phyloP scores from a whole-genome alignment of 1,140 invertebrate species.

The Drosophila pandora region DNA sequence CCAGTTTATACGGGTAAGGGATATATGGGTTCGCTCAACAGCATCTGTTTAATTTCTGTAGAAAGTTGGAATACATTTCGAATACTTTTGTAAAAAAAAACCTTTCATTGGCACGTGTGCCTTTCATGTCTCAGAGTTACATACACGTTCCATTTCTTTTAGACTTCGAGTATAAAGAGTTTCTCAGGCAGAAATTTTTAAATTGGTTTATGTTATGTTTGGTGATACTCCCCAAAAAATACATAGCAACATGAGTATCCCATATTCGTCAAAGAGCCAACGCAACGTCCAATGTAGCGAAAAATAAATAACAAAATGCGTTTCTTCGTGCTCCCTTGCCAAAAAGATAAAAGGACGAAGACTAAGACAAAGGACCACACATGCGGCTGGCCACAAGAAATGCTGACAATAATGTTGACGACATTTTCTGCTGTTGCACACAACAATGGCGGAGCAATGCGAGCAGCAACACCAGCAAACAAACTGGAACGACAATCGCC shows the following conservation, averaged over 20 bases:
- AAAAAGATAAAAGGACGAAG: slow-evolving; percentile 16
- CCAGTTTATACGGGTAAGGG: slow-evolving; percentile 4
- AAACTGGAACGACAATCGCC: slow-evolving; percentile 59
- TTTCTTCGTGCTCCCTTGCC: slow-evolving; percentile 12
- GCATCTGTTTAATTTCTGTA: slow-evolving; percentile 57
- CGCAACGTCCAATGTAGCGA: slow-evolving; percentile 47
- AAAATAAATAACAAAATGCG: slow-evolving; percentile 55
- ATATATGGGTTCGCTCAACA: neutral
- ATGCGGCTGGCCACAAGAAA: slow-evolving; percentile 51
- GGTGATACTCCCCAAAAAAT: too few relatives aligned
- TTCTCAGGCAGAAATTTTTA: neutral
- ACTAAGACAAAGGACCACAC: slow-evolving; percentile 32
- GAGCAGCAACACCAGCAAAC: slow-evolving; percentile 28
- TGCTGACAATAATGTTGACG: slow-evolving; percentile 60
- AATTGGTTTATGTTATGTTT: neutral
- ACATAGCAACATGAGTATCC: neutral
- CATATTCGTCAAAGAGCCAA: slow-evolving; percentile 1
- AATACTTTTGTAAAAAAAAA: neutral
- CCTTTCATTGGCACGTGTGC: slow-evolving; percentile 2
- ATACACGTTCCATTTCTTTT: neutral
- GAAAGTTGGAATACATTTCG: slow-evolving; percentile 10
- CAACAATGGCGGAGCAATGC: slow-evolving; percentile 38
- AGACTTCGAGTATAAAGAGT: neutral
- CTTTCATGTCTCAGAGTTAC: slow-evolving; percentile 5
- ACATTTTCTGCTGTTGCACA: slow-evolving; percentile 72